phyloP scores from a whole-genome alignment of 2,888 invertebrate genomes.

The Onchidella celtica region DNA sequence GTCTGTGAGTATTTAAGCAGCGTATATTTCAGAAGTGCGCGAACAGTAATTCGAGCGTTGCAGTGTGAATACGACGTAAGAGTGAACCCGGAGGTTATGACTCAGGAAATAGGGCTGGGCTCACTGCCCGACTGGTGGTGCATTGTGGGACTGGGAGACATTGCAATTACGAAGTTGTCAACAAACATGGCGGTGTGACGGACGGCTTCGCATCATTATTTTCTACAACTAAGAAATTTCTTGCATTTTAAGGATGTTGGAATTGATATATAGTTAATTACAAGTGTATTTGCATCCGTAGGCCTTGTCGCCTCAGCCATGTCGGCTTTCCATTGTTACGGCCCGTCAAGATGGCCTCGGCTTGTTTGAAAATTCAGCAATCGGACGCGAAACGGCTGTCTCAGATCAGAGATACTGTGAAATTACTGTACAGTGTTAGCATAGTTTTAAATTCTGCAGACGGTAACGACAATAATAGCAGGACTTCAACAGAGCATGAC shows the following conservation, averaged over 20 bases:
- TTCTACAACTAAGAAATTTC: too few species aligned
- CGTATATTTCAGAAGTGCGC: too few species aligned
- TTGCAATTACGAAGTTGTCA: not conserved
- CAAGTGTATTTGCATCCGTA: too few species aligned
- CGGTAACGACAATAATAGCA: not conserved
- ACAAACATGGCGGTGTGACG: conserved; percentile 19
- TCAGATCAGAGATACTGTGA: not conserved
- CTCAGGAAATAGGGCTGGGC: not conserved
- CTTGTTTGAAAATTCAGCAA: not conserved
- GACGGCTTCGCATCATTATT: not conserved
- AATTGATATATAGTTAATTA: too few species aligned
- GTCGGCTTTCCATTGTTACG: not conserved
- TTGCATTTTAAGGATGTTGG: too few species aligned
- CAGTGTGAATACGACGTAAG: too few species aligned
- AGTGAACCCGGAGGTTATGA: not conserved
- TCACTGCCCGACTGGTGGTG: not conserved
- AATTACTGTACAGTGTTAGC: not conserved
- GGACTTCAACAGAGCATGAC: too few species aligned
- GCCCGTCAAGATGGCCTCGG: not conserved
- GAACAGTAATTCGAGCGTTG: too few species aligned
- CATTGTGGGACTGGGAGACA: not conserved
- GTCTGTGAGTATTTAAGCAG: too few species aligned
- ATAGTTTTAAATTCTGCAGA: not conserved
- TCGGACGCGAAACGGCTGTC: not conserved
- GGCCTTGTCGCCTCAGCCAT: too few species aligned